These are phyloP conservation scores for Lophochroa leadbeateri DNA, from an alignment of 2,113 vertebrate species.

Conservation along the genomic window DNA sequence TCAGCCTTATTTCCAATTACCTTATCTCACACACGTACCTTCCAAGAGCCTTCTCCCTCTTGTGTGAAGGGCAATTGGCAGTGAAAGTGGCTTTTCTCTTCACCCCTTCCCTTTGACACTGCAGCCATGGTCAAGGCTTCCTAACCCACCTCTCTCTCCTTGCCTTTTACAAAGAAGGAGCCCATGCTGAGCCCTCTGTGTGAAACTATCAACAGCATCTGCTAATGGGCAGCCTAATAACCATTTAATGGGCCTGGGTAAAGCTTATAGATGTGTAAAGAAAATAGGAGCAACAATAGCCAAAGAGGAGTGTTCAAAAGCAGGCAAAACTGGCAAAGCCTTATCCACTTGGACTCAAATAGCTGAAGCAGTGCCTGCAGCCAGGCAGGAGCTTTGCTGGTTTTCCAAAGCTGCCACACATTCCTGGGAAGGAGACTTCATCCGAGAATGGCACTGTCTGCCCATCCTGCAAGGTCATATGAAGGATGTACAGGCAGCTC, in stretches of 20 bases:
- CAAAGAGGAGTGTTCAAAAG: slow-evolving; percentile 14
- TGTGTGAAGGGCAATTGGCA: background rate
- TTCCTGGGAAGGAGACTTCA: background rate
- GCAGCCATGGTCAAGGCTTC: background rate
- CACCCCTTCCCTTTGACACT: background rate
- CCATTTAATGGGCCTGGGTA: slow-evolving; percentile 63
- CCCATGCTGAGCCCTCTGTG: slow-evolving; percentile 32
- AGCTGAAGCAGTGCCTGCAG: background rate
- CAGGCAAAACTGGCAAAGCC: slow-evolving; percentile 19
- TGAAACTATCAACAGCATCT: slow-evolving; percentile 66
- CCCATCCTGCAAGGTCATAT: background rate
- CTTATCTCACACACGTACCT: accelerated
- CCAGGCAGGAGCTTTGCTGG: background rate
- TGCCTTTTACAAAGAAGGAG: background rate
- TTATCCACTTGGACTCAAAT: background rate
- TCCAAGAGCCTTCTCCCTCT: background rate
- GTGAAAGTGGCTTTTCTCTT: background rate
- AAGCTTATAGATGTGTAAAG: slow-evolving; percentile 67
- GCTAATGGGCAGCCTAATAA: slow-evolving; percentile 73
- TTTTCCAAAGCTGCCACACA: background rate
- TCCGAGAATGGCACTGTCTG: background rate
- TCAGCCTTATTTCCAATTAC: background rate
- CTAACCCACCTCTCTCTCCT: background rate
- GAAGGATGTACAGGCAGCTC: background rate
- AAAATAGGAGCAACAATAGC: slow-evolving; percentile 65